Percentiles rank a stretch among this genome's conserved stretches.
Conservation (phyloP, 2,797 vertebrate genomes). For the Botia almorhae region DNA sequence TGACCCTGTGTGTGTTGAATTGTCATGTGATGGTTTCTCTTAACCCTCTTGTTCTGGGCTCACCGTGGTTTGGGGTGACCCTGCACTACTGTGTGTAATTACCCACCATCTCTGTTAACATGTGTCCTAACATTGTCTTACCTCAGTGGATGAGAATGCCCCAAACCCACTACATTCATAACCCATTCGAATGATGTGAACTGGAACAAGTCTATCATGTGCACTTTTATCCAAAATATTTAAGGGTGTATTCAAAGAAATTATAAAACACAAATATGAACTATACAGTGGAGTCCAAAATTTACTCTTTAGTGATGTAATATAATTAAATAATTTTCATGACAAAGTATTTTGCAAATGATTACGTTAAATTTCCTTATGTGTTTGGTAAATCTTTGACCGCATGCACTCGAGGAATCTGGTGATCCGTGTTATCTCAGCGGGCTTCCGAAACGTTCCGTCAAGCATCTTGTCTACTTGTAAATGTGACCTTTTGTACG, state of each 20-base stretch:
- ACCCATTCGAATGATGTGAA: constrained; percentile 47
- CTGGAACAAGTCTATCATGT: constrained; percentile 46
- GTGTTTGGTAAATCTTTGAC: neutral
- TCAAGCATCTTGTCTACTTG: too few relatives aligned
- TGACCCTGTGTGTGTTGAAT: constrained; percentile 72
- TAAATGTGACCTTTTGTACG: neutral
- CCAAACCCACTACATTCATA: constrained; percentile 53
- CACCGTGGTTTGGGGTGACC: constrained; percentile 70
- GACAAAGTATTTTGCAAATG: neutral
- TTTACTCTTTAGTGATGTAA: neutral
- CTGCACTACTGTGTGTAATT: constrained; percentile 75
- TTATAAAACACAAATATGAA: neutral
- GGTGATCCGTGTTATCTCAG: too few relatives aligned
- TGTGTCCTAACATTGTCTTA: constrained; percentile 71
- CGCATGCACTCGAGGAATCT: too few relatives aligned
- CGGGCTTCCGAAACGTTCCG: too few relatives aligned
- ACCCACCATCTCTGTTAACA: constrained; percentile 75
- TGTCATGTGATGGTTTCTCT: constrained; percentile 44
- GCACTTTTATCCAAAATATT: constrained; percentile 35
- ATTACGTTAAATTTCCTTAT: neutral
- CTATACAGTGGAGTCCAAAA: neutral
- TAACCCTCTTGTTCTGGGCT: constrained; percentile 54
- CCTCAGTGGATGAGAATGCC: constrained; percentile 51
- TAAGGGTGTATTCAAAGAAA: constrained; percentile 2
- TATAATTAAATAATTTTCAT: neutral